Percentiles rank a stretch among this genome's conserved stretches.
Conservation (phyloP, 1,140 invertebrate species). For the Pararge aegeria region DNA sequence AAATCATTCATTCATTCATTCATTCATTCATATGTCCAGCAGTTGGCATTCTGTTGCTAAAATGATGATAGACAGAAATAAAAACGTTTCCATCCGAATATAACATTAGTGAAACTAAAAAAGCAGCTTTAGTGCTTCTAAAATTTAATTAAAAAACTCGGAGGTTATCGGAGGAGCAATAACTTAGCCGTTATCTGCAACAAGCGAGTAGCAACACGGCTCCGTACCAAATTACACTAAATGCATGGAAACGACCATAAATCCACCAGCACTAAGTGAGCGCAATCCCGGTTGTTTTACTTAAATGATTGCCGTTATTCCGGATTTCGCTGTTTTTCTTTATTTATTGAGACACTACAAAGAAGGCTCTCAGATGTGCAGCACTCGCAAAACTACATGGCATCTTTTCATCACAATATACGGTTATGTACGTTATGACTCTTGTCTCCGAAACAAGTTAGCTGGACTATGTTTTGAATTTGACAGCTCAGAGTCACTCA, state of each 20-base stretch:
- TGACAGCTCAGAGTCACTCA: too few relatives aligned
- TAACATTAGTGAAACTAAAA: neutral
- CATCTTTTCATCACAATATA: too few relatives aligned
- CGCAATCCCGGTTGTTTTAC: constrained; percentile 7
- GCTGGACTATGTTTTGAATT: too few relatives aligned
- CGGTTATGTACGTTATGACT: too few relatives aligned
- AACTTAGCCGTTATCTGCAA: neutral
- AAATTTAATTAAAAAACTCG: constrained; percentile 8
- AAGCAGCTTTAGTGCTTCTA: neutral
- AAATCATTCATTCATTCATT: too few relatives aligned
- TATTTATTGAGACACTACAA: constrained; percentile 1
- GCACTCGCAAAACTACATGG: too few relatives aligned
- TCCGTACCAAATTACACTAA: constrained; percentile 2
- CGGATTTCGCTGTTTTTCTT: neutral
- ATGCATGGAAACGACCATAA: neutral
- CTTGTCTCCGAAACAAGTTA: too few relatives aligned
- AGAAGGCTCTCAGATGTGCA: too few relatives aligned
- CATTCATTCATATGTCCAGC: too few relatives aligned
- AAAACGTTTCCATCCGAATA: too few relatives aligned
- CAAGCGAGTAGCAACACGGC: neutral
- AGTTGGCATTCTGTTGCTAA: too few relatives aligned
- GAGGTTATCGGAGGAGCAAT: neutral
- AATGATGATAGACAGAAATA: too few relatives aligned
- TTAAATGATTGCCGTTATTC: neutral
- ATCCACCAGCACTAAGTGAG: neutral